Evolutionary conservation across 2,113 vertebrate species (phyloP).

Genomic region (Irena cyanogastra): DNA sequence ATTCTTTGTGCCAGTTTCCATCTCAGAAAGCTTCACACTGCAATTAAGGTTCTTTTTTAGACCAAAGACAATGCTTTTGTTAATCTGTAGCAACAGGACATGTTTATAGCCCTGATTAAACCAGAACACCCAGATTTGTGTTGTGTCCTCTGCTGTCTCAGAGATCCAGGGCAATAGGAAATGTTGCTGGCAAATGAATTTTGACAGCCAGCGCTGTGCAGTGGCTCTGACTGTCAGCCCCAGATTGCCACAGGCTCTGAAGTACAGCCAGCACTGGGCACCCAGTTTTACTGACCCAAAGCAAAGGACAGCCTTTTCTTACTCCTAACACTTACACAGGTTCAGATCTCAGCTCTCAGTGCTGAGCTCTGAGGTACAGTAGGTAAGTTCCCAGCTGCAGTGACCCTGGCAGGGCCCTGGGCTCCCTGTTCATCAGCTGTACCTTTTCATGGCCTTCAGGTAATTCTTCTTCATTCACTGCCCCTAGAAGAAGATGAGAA

Average conservation of each 20-base stretch:
- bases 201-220: neutral
- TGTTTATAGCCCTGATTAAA: neutral
- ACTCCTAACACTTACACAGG: neutral
- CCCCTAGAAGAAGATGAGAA: neutral
- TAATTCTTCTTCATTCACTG: neutral
- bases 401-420: neutral
- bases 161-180: neutral
- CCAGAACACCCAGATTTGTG: neutral
- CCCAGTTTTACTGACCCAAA: neutral
- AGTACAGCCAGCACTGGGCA: neutral
- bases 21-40: neutral
- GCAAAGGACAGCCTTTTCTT: neutral
- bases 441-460: neutral
- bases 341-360: no score
- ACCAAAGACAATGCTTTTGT: neutral
- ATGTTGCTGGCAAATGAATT: neutral
- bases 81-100: neutral
- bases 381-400: neutral
- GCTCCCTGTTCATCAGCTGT: neutral
- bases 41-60: neutral
- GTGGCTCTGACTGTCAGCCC: neutral
- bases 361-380: neutral
- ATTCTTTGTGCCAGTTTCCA: neutral
- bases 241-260: neutral
- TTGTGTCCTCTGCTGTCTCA: neutral